Conservation (phyloP, 2,113 vertebrate species). For the Meles meles region DNA sequence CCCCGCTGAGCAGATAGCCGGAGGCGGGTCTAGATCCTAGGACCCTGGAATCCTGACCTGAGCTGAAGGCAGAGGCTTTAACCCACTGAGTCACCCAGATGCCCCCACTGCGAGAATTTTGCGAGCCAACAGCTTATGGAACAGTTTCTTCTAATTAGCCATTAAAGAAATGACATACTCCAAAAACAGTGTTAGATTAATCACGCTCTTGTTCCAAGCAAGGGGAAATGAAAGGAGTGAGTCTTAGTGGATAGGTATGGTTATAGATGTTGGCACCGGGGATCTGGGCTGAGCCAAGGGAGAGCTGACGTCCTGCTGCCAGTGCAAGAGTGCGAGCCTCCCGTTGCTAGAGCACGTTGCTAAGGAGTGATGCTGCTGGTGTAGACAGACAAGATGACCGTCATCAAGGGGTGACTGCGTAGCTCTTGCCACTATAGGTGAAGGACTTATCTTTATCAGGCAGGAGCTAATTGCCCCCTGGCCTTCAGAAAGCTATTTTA, state of each 20-base stretch:
- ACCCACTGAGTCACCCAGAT: too few species aligned
- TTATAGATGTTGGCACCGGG: neutral
- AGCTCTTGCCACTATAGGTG: neutral
- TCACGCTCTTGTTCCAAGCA: neutral
- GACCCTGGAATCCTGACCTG: too few species aligned
- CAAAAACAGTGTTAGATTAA: neutral
- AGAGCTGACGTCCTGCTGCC: neutral
- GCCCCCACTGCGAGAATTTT: neutral
- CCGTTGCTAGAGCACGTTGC: neutral
- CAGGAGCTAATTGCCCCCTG: neutral
- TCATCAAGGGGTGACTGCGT: neutral
- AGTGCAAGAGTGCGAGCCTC: neutral
- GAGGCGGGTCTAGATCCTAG: too few species aligned
- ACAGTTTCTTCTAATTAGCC: neutral
- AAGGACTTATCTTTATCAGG: neutral
- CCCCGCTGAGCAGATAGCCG: too few species aligned
- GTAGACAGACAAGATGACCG: neutral
- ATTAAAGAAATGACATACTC: neutral
- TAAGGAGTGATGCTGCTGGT: neutral
- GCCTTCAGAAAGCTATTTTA: neutral
- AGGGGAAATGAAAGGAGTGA: neutral
- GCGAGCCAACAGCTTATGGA: neutral
- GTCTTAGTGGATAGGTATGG: neutral
- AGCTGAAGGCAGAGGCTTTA: too few species aligned
- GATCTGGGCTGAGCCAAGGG: neutral